Conservation (phyloP, 2,797 vertebrate genomes). For the Brachyalestes nurse region DNA sequence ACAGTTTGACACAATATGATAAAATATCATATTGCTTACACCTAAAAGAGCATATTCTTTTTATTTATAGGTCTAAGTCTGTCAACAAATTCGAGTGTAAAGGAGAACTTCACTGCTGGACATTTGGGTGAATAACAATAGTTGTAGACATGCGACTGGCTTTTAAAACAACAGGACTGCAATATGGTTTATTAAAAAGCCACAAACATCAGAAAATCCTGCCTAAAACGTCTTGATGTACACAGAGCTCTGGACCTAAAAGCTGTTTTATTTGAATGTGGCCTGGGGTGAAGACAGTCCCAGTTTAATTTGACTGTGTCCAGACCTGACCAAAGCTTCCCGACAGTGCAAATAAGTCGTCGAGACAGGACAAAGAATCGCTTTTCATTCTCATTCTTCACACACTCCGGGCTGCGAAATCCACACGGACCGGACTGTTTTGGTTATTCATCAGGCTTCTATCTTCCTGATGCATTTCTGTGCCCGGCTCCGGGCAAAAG, state of each 20-base stretch:
- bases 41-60: too few species aligned
- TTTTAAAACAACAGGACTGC: not conserved
- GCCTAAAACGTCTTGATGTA: not conserved
- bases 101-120: not conserved
- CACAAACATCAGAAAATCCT: not conserved
- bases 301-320: constrained; percentile 14
- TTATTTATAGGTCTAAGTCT: too few species aligned
- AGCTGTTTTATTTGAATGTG: not conserved
- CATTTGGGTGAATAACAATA: not conserved
- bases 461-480: constrained; percentile 55
- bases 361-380: constrained; percentile 21
- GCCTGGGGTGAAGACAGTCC: not conserved
- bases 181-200: not conserved
- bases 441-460: constrained; percentile 54
- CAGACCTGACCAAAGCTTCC: constrained; percentile 13
- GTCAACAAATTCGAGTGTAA: too few species aligned
- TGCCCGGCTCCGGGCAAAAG: constrained; percentile 45
- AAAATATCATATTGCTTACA: too few species aligned
- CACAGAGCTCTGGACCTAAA: not conserved
- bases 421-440: constrained; percentile 29
- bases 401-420: constrained; percentile 36
- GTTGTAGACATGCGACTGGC: too few species aligned
- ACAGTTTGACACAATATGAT: too few species aligned
- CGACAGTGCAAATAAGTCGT: not conserved
- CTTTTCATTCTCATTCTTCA: constrained; percentile 38